Evolutionary conservation across 2,113 vertebrate species (phyloP), one percentile per base, ranked within the genome.

Genomic region (Toxotes chatareus): DNA sequence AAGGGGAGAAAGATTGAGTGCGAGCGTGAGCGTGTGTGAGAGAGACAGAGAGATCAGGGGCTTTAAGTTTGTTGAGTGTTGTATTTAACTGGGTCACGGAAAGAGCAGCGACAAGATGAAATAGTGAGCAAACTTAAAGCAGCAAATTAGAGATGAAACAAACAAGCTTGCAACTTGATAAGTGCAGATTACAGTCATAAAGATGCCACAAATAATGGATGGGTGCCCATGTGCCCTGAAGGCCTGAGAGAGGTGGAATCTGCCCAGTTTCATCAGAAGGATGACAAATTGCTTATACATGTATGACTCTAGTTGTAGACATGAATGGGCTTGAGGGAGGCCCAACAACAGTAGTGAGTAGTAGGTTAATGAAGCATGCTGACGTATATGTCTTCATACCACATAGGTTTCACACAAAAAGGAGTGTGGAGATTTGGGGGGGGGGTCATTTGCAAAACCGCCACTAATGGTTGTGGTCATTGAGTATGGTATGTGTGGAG

Each of bases 211-310:
- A 61, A 83, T 85, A 85, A 76, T 79, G 75, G 79, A 72, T 84
- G 70, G 36, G 53, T 44, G 61, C 73, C 69, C 3, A 44, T 46
- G 40, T 47, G 62, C 72, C 65, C 82, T 7, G 36, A 56, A 77
- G 82, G 40, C 63, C 60, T 1, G 32, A 40, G 61, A 77, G 57
- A 7, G 46, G 61, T 83, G 76, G 84, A 77, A 86, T 88, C 80
- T 44, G 44, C 73, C 61, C 55, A 66, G 34, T 73, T 34, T 88
- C 70, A n/a, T 27, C 59, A 56, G 49, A 10, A 5, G 42, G 68
- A 83, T 79, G 79, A 89, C 61, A 84, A 86, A 86, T 84, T 79
- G 82, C 83, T 79, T 66, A 63, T 67, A 82, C 60, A 77, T 78
- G 80, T 86, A 73, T 80, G 66, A 92, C 36, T 84, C 63, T 19